Evolutionary conservation across 2,888 invertebrate species (phyloP).

Genomic region (Unio pictorum): DNA sequence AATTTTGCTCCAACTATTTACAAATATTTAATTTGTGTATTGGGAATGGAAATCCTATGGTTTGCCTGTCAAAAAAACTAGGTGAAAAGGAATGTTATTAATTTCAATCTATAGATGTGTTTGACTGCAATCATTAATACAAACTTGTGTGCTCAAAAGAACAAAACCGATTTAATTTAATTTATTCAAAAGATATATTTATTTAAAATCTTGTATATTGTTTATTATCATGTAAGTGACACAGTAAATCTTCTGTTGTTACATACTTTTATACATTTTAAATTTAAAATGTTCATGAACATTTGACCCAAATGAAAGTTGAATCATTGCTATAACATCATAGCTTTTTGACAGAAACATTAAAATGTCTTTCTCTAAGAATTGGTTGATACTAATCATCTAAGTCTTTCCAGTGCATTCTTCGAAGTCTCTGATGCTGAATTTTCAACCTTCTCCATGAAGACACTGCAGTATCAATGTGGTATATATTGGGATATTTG

Average conservation of each 20-base stretch:
- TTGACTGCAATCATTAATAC: too few relatives aligned
- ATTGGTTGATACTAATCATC: slow-evolving; percentile 19
- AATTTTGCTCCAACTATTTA: too few relatives aligned
- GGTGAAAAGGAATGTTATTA: too few relatives aligned
- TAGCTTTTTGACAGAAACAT: slow-evolving; percentile 13
- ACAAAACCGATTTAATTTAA: not conserved
- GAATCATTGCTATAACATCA: slow-evolving; percentile 1
- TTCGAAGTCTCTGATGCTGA: slow-evolving; percentile 31
- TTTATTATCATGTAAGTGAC: not conserved
- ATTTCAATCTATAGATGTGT: too few relatives aligned
- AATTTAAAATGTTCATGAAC: not conserved
- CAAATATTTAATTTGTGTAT: too few relatives aligned
- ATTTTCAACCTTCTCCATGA: slow-evolving; percentile 59
- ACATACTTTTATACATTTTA: not conserved
- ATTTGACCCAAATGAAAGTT: not conserved
- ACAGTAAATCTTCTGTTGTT: not conserved
- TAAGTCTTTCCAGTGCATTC: slow-evolving; percentile 52
- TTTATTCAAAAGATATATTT: slow-evolving; percentile 3
- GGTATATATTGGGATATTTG: slow-evolving; percentile 57
- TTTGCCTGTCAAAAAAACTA: too few relatives aligned
- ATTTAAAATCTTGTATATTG: not conserved
- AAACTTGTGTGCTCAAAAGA: too few relatives aligned
- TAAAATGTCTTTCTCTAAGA: not conserved
- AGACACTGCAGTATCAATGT: slow-evolving; percentile 35
- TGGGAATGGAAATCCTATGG: too few relatives aligned